Evolutionary conservation across 2,888 invertebrate species (phyloP).

Genomic region (Platycheirus rosarum): DNA sequence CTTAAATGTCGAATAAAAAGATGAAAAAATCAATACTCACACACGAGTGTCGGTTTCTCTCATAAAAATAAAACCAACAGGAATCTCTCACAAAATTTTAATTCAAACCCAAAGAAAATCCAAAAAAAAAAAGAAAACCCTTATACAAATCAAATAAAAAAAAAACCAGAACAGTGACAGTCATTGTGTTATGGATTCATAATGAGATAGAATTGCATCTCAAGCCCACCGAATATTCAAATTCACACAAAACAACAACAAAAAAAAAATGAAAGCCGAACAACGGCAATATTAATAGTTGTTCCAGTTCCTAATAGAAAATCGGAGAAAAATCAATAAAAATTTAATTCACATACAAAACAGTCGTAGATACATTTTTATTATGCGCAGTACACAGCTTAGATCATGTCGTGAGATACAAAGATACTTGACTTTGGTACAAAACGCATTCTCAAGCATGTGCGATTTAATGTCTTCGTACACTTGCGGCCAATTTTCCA

Average conservation of each 20-base stretch:
- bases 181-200: conserved; percentile 33
- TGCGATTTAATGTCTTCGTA: conserved; percentile 43
- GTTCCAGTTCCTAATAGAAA: background rate
- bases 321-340: conserved; percentile 56
- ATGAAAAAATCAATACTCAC: conserved; percentile 63
- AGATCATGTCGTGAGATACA: conserved; percentile 9
- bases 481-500: conserved; percentile 64
- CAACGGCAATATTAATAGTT: conserved; percentile 47
- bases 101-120: too few species aligned
- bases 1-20: conserved; percentile 19
- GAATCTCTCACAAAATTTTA: conserved; percentile 15
- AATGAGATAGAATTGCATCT: conserved; percentile 12
- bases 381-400: conserved; percentile 22
- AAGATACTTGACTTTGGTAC: background rate
- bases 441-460: conserved; percentile 66
- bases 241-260: conserved; percentile 45
- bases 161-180: conserved; percentile 40
- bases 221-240: conserved; percentile 21
- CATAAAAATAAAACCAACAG: background rate
- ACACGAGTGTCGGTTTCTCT: conserved; percentile 24
- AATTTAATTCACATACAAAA: conserved; percentile 45
- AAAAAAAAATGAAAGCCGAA: conserved; percentile 54
- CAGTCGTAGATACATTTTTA: conserved; percentile 26
- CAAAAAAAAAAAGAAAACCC: conserved; percentile 33
- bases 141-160: conserved; percentile 13